phyloP scores from a whole-genome alignment of 2,113 vertebrate genomes.

The Gracilinanus agilis region DNA sequence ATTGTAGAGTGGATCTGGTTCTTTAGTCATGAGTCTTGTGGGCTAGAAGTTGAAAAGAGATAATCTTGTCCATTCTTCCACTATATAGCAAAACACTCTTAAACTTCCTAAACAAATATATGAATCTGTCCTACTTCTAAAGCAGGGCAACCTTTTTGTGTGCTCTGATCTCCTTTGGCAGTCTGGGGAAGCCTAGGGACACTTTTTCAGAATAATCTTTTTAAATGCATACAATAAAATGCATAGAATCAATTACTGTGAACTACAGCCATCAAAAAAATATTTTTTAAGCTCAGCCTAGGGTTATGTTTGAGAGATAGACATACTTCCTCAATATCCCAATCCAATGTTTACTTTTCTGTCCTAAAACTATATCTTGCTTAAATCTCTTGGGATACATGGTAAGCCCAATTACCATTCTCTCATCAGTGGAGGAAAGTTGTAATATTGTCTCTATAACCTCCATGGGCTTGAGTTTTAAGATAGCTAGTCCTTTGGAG shows the following conservation, averaged over 20 bases:
- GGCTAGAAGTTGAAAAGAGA: background rate
- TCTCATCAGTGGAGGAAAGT: background rate
- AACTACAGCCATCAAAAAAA: background rate
- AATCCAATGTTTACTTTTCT: background rate
- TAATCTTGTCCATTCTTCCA: background rate
- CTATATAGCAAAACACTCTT: no score
- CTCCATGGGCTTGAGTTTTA: background rate
- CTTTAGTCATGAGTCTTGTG: background rate
- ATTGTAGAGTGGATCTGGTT: background rate
- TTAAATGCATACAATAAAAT: background rate
- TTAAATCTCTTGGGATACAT: background rate
- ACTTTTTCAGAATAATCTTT: background rate
- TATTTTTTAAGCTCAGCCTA: background rate
- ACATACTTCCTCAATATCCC: background rate
- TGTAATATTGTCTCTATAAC: background rate
- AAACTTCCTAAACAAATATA: no score
- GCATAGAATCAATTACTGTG: background rate
- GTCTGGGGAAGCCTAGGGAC: background rate
- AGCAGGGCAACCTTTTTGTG: background rate
- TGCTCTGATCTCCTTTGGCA: background rate
- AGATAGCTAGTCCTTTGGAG: background rate
- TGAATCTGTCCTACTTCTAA: background rate
- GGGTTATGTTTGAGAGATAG: background rate
- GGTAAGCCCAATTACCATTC: background rate
- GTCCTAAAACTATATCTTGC: background rate